Conservation (phyloP, 2,888 invertebrate species). For the Euplagia quadripunctaria region DNA sequence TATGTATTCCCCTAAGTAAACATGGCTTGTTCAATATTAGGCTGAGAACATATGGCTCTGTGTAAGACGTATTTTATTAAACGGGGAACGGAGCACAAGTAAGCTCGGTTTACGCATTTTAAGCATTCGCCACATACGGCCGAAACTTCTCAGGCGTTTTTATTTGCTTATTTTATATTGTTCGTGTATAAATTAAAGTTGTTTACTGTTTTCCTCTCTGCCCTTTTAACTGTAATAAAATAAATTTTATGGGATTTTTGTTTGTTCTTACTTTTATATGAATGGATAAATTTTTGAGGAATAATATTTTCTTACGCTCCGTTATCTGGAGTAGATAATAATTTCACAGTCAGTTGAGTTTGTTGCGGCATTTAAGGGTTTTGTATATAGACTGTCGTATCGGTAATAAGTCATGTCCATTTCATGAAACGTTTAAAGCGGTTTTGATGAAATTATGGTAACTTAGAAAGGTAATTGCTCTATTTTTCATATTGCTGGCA, state of each 20-base stretch:
- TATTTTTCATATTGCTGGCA: neutral
- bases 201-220: constrained; percentile 32
- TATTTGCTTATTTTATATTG: constrained; percentile 42
- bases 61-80: constrained; percentile 71
- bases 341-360: neutral
- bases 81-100: constrained; percentile 53
- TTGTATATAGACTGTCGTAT: too few species aligned
- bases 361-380: too few species aligned
- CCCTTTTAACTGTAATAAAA: constrained; percentile 31
- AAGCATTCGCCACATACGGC: constrained; percentile 42
- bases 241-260: constrained; percentile 26
- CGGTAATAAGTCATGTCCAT: too few species aligned
- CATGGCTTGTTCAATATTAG: constrained; percentile 68
- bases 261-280: constrained; percentile 17
- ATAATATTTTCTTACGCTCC: neutral
- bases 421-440: neutral
- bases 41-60: constrained; percentile 64
- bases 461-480: neutral
- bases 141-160: constrained; percentile 37
- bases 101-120: constrained; percentile 56
- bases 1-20: constrained; percentile 70
- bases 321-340: neutral
- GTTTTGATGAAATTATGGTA: neutral
- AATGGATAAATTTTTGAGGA: neutral
- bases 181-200: constrained; percentile 45